Percentiles rank a stretch among this genome's conserved stretches.
These are phyloP conservation scores for Sebastes cheni DNA, from an alignment of 2,797 vertebrate species.

Conservation along the genomic window DNA sequence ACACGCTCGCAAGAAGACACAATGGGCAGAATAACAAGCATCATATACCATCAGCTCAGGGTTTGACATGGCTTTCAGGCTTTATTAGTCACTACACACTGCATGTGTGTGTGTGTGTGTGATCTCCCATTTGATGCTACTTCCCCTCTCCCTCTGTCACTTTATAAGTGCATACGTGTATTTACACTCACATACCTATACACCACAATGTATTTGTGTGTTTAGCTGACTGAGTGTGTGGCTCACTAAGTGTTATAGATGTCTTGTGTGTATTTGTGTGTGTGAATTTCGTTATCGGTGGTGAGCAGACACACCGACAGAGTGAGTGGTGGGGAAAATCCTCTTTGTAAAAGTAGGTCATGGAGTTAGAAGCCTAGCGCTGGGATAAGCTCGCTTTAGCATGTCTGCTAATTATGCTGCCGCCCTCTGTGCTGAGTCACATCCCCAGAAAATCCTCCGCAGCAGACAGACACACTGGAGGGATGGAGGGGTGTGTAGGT, in stretches of 20 bases:
- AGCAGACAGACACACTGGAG: too few relatives aligned
- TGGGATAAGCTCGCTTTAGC: slow-evolving; percentile 55
- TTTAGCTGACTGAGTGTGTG: slow-evolving; percentile 7
- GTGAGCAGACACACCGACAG: slow-evolving; percentile 71
- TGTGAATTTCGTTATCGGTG: slow-evolving; percentile 75
- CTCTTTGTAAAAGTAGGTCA: slow-evolving; percentile 85
- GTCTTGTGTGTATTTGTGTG: slow-evolving; percentile 28
- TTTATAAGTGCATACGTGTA: background rate
- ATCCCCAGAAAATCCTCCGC: too few relatives aligned
- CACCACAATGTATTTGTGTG: background rate
- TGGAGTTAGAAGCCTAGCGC: slow-evolving; percentile 72
- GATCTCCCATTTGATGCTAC: slow-evolving; percentile 17
- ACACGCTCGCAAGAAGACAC: slow-evolving; percentile 33
- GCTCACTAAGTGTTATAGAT: slow-evolving; percentile 9
- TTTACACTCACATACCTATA: background rate
- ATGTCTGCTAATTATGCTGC: too few relatives aligned
- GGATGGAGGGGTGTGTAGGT: too few relatives aligned
- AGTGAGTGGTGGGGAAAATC: slow-evolving; percentile 75
- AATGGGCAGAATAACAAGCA: slow-evolving; percentile 53
- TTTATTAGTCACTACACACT: slow-evolving; percentile 19
- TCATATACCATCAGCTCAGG: slow-evolving; percentile 52
- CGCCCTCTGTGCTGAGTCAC: too few relatives aligned
- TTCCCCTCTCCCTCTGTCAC: background rate
- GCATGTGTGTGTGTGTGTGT: background rate
- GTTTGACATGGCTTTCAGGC: slow-evolving; percentile 44